A percentile compares a stretch with the other conserved stretches of the same genome.
Evolutionary conservation across 2,888 invertebrate genomes (phyloP).

Genomic region (Athalia circularis): DNA sequence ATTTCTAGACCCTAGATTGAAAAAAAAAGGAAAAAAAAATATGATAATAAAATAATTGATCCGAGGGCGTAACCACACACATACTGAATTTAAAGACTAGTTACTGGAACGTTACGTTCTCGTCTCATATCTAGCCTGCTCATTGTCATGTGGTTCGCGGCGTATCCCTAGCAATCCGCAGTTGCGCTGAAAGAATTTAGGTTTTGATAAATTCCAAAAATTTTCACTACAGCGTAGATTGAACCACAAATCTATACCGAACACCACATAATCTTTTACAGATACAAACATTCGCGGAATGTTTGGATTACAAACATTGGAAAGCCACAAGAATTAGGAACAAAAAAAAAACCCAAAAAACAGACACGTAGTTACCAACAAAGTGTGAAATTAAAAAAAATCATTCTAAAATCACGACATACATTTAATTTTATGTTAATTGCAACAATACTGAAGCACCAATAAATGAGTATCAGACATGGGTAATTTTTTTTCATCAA

Average conservation of each 20-base stretch:
- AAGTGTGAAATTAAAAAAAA: not conserved
- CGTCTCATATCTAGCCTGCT: constrained; percentile 61
- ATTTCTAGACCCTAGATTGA: constrained; percentile 21
- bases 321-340: constrained; percentile 5
- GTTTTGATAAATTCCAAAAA: constrained; percentile 38
- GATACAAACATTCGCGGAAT: not conserved
- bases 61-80: constrained; percentile 71
- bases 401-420: too few species aligned
- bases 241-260: constrained; percentile 25
- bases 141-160: constrained; percentile 69
- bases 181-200: constrained; percentile 56
- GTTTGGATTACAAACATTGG: not conserved
- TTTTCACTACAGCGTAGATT: constrained; percentile 12
- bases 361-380: not conserved
- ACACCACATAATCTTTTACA: not conserved
- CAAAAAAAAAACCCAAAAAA: too few species aligned
- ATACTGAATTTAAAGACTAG: constrained; percentile 62
- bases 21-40: too few species aligned
- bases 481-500: not conserved
- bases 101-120: constrained; percentile 63
- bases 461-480: not conserved
- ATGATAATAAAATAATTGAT: constrained; percentile 44
- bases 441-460: too few species aligned
- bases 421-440: too few species aligned
- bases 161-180: constrained; percentile 68